These are phyloP conservation scores for Lophura nycthemera DNA, from an alignment of 2,113 vertebrate genomes.

Conservation along the genomic window DNA sequence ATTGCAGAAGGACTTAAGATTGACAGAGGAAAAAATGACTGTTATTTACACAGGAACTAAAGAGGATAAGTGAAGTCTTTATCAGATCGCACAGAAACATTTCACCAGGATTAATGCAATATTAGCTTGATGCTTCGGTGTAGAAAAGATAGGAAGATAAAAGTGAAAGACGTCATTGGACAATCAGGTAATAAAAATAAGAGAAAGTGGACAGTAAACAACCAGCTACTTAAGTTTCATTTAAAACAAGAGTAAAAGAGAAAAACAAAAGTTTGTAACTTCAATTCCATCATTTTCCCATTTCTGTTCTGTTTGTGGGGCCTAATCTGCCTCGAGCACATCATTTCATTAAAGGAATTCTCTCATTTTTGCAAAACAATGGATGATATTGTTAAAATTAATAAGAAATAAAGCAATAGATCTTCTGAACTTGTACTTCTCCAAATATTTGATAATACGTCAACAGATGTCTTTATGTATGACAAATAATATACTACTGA, in stretches of 20 bases:
- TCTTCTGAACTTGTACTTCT: not conserved
- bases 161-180: not conserved
- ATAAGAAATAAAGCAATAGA: not conserved
- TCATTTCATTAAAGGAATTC: not conserved
- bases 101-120: not conserved
- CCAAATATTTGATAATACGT: not conserved
- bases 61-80: not conserved
- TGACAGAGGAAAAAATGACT: not conserved
- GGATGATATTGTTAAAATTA: not conserved
- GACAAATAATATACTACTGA: not conserved
- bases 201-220: not conserved
- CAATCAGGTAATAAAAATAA: not conserved
- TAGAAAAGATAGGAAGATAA: not conserved
- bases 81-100: not conserved
- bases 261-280: not conserved
- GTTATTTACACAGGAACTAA: not conserved
- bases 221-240: not conserved
- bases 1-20: not conserved
- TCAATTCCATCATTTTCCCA: not conserved
- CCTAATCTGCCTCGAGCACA: not conserved
- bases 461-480: not conserved
- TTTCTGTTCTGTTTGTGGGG: not conserved
- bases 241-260: not conserved
- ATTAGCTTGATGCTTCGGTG: not conserved
- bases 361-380: not conserved